These are phyloP conservation scores for Timandra comae DNA, from an alignment of 2,888 invertebrate genomes.

Conservation along the genomic window DNA sequence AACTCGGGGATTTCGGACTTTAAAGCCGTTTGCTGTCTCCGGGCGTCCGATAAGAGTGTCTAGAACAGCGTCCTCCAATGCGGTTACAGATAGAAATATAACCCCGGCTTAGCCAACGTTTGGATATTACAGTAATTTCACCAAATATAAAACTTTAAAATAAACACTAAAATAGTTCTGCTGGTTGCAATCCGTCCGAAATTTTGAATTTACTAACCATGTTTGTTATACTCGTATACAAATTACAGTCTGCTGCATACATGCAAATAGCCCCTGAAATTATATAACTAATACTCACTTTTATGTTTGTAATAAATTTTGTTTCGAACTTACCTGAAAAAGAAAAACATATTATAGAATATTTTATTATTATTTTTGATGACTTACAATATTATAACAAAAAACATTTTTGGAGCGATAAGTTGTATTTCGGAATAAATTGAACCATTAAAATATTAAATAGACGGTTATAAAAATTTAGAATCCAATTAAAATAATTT, in stretches of 20 bases:
- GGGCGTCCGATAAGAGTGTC: slow-evolving; percentile 23
- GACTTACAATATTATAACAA: not conserved
- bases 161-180: too few relatives aligned
- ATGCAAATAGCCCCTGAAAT: too few relatives aligned
- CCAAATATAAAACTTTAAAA: too few relatives aligned
- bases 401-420: not conserved
- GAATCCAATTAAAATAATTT: too few relatives aligned
- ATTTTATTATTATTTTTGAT: not conserved
- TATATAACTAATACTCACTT: slow-evolving; percentile 18
- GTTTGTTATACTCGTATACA: too few relatives aligned
- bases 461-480: too few relatives aligned
- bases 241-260: too few relatives aligned
- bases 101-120: slow-evolving; percentile 7
- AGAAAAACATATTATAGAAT: slow-evolving; percentile 12
- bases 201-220: too few relatives aligned
- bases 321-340: slow-evolving; percentile 43
- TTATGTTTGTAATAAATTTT: slow-evolving; percentile 4
- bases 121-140: too few relatives aligned
- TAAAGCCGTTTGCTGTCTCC: slow-evolving; percentile 32
- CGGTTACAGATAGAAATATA: slow-evolving; percentile 20
- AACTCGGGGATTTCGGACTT: slow-evolving; percentile 35
- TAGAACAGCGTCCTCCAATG: slow-evolving; percentile 15
- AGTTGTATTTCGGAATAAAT: too few relatives aligned
- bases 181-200: too few relatives aligned
- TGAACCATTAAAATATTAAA: too few relatives aligned